Evolutionary conservation across 2,113 vertebrate genomes (phyloP).

Genomic region (Perca fluviatilis): DNA sequence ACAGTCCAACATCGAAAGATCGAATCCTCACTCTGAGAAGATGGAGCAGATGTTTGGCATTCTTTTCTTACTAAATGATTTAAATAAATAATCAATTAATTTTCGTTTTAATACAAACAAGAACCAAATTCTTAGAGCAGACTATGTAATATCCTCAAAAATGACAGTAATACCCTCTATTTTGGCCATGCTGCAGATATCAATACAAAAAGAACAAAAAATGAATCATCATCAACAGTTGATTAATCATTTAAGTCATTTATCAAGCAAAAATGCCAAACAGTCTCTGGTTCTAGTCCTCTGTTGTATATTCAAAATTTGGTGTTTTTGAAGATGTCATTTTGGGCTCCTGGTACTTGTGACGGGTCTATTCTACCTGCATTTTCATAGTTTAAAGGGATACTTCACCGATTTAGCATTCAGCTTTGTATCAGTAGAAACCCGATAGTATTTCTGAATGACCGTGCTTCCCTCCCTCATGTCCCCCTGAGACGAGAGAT

Average conservation of each 20-base stretch:
- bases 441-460: too few relatives aligned
- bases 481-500: too few relatives aligned
- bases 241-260: background rate
- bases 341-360: background rate
- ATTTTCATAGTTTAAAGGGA: background rate
- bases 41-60: background rate
- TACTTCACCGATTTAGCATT: too few relatives aligned
- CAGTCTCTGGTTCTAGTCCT: background rate
- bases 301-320: background rate
- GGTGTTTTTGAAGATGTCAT: background rate
- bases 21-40: background rate
- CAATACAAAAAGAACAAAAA: background rate
- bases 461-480: too few relatives aligned
- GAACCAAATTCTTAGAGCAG: background rate
- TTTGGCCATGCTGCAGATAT: background rate
- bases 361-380: background rate
- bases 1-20: background rate
- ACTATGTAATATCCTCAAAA: background rate
- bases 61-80: too few relatives aligned
- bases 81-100: too few relatives aligned
- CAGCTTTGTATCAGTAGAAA: too few relatives aligned
- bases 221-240: background rate
- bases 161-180: too few relatives aligned
- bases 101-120: background rate
- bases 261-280: background rate